These are phyloP conservation scores for Anagrus nilaparvatae DNA, from an alignment of 1,140 invertebrate species.

Conservation along the genomic window DNA sequence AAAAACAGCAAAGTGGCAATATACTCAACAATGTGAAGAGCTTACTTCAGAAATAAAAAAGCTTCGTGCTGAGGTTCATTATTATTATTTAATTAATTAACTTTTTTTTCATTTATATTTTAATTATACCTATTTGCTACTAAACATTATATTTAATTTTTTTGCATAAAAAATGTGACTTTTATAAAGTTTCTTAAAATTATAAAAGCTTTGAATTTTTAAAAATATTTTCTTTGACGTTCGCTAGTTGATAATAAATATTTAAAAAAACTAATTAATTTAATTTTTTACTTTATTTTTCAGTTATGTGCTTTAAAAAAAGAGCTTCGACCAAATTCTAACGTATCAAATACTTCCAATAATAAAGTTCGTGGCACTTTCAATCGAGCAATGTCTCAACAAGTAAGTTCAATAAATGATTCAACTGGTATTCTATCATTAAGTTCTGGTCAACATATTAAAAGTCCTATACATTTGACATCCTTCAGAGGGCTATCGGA, in stretches of 20 bases:
- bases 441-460: not conserved
- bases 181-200: not conserved
- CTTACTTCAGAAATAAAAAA: conserved; percentile 82
- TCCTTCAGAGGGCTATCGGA: conserved; percentile 31
- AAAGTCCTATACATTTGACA: not conserved
- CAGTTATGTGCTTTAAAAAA: conserved; percentile 76
- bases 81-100: not conserved
- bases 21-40: conserved; percentile 87
- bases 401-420: not conserved
- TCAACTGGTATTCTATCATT: not conserved
- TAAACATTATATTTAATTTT: too few relatives aligned
- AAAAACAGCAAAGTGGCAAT: conserved; percentile 87
- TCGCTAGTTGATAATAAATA: conserved; percentile 6
- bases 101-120: too few relatives aligned
- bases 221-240: not conserved
- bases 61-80: conserved; percentile 68
- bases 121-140: too few relatives aligned
- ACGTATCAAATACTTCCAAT: not conserved
- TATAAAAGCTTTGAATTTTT: not conserved
- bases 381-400: conserved; percentile 23
- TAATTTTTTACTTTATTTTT: conserved; percentile 14
- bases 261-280: not conserved
- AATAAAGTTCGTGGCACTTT: not conserved
- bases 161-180: not conserved
- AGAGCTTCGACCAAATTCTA: conserved; percentile 51